A percentile compares a stretch with the other conserved stretches of the same genome.
Evolutionary conservation across 23 tunicate genomes (phyloP).

Genomic region (Halocynthia roretzi): DNA sequence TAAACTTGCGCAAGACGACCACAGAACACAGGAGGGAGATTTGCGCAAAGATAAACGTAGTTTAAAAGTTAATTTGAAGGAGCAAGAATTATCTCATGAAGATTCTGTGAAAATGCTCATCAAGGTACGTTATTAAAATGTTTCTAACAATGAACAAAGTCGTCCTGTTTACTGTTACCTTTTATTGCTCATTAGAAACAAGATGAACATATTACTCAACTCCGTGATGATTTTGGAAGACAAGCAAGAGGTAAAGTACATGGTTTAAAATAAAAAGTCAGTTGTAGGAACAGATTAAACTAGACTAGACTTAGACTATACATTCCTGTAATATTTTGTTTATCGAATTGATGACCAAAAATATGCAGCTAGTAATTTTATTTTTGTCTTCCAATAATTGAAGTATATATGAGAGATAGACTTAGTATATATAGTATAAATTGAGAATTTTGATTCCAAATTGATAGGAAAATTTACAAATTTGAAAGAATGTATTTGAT

Average conservation of each 20-base stretch:
- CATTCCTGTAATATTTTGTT: neutral
- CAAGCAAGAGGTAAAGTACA: slow-evolving; percentile 46
- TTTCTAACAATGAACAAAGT: neutral
- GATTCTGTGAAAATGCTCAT: slow-evolving; percentile 85
- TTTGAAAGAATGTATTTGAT: too few species aligned
- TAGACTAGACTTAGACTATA: neutral
- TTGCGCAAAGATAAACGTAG: slow-evolving; percentile 85
- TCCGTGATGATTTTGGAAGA: slow-evolving; percentile 78
- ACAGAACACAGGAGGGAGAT: slow-evolving; percentile 70
- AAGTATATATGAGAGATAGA: too few species aligned
- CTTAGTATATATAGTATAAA: too few species aligned
- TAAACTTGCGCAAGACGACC: slow-evolving; percentile 84
- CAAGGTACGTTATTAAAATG: slow-evolving; percentile 26
- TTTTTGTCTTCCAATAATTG: too few species aligned
- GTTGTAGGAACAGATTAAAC: neutral
- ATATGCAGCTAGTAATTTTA: too few species aligned
- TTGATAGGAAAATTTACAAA: too few species aligned
- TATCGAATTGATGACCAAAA: too few species aligned
- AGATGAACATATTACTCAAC: slow-evolving; percentile 55
- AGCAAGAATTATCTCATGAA: slow-evolving; percentile 90
- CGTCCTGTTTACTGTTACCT: too few species aligned
- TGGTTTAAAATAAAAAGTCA: neutral
- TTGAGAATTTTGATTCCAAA: too few species aligned
- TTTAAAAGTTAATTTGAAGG: slow-evolving; percentile 69
- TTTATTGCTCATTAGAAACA: slow-evolving; percentile 36